These are phyloP conservation scores for Salpingus planirostris DNA, from an alignment of 2,888 invertebrate species.

Conservation along the genomic window DNA sequence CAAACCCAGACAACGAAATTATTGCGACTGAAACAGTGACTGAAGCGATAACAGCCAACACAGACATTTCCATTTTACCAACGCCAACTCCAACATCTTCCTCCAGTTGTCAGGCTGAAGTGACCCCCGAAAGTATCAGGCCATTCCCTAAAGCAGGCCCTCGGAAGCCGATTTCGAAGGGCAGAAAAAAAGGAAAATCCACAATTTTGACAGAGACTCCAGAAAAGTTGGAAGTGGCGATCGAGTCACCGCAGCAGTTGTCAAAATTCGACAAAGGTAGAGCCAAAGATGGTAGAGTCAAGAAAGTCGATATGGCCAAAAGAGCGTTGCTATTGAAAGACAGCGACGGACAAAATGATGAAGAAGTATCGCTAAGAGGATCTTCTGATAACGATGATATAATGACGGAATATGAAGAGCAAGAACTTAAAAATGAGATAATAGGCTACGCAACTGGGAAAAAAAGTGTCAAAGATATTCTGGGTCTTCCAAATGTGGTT, in stretches of 20 bases:
- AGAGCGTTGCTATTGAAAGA: not conserved
- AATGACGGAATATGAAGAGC: not conserved
- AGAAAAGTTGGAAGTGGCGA: not conserved
- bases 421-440: no score
- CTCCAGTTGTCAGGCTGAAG: not conserved
- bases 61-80: not conserved
- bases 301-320: not conserved
- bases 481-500: not conserved
- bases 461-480: not conserved
- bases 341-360: not conserved
- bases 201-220: not conserved
- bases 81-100: not conserved
- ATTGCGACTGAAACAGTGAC: no score
- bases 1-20: not conserved
- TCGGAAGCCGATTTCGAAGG: not conserved
- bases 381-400: not conserved
- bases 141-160: not conserved
- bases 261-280: not conserved
- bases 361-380: not conserved
- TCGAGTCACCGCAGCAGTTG: not conserved
- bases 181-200: not conserved
- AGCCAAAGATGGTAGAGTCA: not conserved
- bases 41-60: not conserved
- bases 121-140: not conserved
- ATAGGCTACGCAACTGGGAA: not conserved